These are phyloP conservation scores for Steinernema carpocapsae DNA, from an alignment of 2,888 invertebrate species.

Conservation along the genomic window DNA sequence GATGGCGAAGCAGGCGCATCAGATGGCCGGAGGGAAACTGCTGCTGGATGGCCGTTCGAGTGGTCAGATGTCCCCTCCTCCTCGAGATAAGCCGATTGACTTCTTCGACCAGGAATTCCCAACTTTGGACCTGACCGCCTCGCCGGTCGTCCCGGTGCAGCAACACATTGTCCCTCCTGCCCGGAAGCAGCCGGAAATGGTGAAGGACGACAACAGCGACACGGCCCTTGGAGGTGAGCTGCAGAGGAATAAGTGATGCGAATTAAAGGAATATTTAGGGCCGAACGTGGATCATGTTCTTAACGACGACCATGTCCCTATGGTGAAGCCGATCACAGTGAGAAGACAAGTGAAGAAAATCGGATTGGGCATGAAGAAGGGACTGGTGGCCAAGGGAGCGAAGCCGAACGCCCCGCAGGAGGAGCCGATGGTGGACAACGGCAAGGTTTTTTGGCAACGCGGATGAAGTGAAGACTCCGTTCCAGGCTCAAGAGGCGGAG, in stretches of 20 bases:
- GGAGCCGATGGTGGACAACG: constrained; percentile 85
- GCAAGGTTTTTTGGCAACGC: constrained; percentile 78
- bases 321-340: constrained; percentile 11
- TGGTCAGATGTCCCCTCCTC: constrained; percentile 19
- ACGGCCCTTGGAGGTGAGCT: background rate
- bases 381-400: constrained; percentile 90
- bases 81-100: constrained; percentile 72
- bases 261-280: constrained; percentile 40
- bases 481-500: background rate
- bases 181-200: constrained; percentile 12
- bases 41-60: constrained; percentile 19
- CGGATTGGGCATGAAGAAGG: constrained; percentile 79
- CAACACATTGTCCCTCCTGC: background rate
- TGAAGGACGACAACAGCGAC: constrained; percentile 14
- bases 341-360: constrained; percentile 42
- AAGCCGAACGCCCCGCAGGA: constrained; percentile 94
- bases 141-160: background rate
- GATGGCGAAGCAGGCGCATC: constrained; percentile 29
- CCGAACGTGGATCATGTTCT: constrained; percentile 53
- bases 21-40: constrained; percentile 1
- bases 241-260: background rate
- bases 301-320: constrained; percentile 44
- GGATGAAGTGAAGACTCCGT: constrained; percentile 38
- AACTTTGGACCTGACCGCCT: background rate
- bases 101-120: constrained; percentile 82